These are phyloP conservation scores for Anastrepha ludens DNA, from an alignment of 1,140 invertebrate species.

Conservation along the genomic window DNA sequence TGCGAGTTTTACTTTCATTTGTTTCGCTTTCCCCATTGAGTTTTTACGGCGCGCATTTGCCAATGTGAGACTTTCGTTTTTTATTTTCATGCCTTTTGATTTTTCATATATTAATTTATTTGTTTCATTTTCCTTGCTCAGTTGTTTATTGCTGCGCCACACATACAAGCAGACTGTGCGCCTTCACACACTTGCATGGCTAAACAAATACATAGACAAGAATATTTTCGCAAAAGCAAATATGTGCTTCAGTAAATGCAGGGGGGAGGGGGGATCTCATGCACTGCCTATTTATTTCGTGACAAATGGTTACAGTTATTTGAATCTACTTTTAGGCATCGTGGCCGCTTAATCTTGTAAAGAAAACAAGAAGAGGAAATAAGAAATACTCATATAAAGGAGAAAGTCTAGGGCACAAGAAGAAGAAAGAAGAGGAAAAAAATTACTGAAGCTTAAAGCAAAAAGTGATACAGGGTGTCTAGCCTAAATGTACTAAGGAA, in stretches of 20 bases:
- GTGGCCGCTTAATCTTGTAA: not conserved
- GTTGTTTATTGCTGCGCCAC: not conserved
- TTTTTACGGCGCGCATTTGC: not conserved
- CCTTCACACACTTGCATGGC: not conserved
- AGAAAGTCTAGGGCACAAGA: not conserved
- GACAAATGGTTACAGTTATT: slow-evolving; percentile 42
- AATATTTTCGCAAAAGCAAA: not conserved
- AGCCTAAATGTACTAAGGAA: too few species aligned
- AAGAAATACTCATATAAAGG: not conserved
- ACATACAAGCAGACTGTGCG: not conserved
- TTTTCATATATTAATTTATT: not conserved
- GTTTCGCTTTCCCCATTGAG: not conserved
- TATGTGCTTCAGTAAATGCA: not conserved
- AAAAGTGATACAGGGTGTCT: not conserved
- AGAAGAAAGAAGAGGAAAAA: not conserved
- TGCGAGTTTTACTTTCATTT: not conserved
- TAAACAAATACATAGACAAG: too few species aligned
- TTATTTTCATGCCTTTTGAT: not conserved
- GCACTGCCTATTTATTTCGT: slow-evolving; percentile 14
- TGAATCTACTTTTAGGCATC: slow-evolving; percentile 21
- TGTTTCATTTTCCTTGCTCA: not conserved
- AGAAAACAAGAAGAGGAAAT: not conserved
- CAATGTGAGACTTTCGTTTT: not conserved
- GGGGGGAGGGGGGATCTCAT: not conserved
- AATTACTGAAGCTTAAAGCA: slow-evolving; percentile 18